A percentile compares a stretch with the other conserved stretches of the same genome.
Conservation (phyloP, 2,113 vertebrate species). For the Heterochromis multidens region DNA sequence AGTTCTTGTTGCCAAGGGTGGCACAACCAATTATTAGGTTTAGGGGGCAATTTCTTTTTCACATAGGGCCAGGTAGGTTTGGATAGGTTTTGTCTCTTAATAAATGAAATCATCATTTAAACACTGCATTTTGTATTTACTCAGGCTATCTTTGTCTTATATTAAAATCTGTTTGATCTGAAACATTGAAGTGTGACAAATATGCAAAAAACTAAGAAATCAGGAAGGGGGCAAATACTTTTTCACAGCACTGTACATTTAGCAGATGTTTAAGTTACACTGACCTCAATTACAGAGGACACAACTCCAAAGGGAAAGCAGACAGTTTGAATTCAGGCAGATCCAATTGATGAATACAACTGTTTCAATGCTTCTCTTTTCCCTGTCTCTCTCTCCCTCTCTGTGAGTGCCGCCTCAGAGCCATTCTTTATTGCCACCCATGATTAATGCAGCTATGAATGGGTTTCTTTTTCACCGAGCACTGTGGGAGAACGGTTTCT, state of each 20-base stretch:
- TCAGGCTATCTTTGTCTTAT: too few relatives aligned
- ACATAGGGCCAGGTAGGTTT: not conserved
- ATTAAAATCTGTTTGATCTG: too few relatives aligned
- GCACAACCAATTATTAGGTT: not conserved
- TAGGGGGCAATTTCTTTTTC: not conserved
- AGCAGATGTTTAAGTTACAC: not conserved
- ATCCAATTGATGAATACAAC: not conserved
- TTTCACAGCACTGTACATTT: not conserved
- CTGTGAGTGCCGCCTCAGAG: slow-evolving; percentile 19
- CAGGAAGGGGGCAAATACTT: not conserved
- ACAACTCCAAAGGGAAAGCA: not conserved
- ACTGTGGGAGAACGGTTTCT: slow-evolving; percentile 40
- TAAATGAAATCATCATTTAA: not conserved
- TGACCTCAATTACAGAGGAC: not conserved
- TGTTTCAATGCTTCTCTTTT: slow-evolving; percentile 25
- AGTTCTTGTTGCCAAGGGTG: not conserved
- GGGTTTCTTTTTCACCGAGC: slow-evolving; percentile 49
- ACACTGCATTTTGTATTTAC: too few relatives aligned
- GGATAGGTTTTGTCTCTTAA: not conserved
- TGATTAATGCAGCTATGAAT: slow-evolving; percentile 67
- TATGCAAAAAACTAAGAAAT: not conserved
- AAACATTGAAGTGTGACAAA: not conserved
- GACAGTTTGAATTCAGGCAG: slow-evolving; percentile 3
- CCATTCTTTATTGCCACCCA: slow-evolving; percentile 54
- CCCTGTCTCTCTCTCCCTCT: not conserved